Evolutionary conservation across 2,888 invertebrate species (phyloP), one percentile per base, ranked within the genome.

Genomic region (Athripsodes cinereus): DNA sequence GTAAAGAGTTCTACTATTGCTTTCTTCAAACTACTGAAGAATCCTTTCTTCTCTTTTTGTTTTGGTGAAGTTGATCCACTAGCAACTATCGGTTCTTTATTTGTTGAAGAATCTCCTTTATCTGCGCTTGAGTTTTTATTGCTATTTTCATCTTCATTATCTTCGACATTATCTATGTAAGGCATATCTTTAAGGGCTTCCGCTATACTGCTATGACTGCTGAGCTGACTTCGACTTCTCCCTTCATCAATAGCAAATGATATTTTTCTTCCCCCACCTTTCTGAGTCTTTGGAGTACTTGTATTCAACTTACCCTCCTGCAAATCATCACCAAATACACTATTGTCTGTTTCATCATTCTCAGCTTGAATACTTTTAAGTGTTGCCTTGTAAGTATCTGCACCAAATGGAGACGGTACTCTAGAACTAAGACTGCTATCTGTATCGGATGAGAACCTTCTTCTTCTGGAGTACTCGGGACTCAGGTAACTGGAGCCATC

Each of bases 121-220:
- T 47, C 21, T 16, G 18, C 10, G n/a, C 52, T 52, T 19, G 44
- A n/a, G 11, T 53, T 53, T 13, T 40, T 16, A 13, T 40, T 40
- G 26, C 22, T 19, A 18, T 10, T 8, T 19, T n/a, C 26, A 16
- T 40, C 40, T 40, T 40, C 40, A 16, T 3, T 3, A 16, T 50
- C 50, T 50, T 50, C 61, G 3, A 60, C 56, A 19, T 58, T 62
- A 44, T 63, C 63, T 13, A 63, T 63, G 40, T 35, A 63, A 3
- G 63, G 63, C 57, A 63, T 62, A 55, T 63, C 61, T 52, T 60
- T 63, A 44, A 63, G 44, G 10, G 61, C 61, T 20, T 63, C 60
- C 1, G 60, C 61, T 31, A 63, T 63, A 35, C 61, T 63, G 22
- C 54, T 59, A 16, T 57, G 51, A 46, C 56, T 57, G 22, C 62